These are phyloP conservation scores for Eristalis arbustorum DNA, from an alignment of 2,888 invertebrate genomes.

Conservation along the genomic window DNA sequence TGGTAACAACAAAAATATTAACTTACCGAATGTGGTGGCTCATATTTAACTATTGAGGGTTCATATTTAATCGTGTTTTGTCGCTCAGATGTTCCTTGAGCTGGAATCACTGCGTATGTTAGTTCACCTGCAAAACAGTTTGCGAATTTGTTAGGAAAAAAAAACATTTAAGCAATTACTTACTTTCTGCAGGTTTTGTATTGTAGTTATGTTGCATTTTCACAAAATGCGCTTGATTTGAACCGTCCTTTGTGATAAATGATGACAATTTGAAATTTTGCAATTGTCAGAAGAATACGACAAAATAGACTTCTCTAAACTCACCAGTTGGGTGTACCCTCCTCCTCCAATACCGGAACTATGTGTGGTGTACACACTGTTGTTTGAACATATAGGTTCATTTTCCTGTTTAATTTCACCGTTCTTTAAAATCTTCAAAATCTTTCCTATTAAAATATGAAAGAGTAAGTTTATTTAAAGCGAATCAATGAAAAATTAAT, in stretches of 20 bases:
- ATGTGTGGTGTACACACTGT: constrained; percentile 53
- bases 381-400: constrained; percentile 53
- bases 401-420: constrained; percentile 76
- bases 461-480: not conserved
- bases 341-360: constrained; percentile 57
- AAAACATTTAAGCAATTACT: constrained; percentile 49
- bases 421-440: constrained; percentile 77
- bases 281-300: not conserved
- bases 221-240: constrained; percentile 77
- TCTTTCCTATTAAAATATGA: constrained; percentile 74
- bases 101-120: constrained; percentile 76
- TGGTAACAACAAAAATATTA: too few relatives aligned
- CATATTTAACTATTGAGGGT: constrained; percentile 62
- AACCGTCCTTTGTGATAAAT: constrained; percentile 73
- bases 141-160: not conserved
- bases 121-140: constrained; percentile 73
- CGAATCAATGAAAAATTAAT: not conserved
- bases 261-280: constrained; percentile 23
- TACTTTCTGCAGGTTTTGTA: constrained; percentile 77
- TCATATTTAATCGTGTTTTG: constrained; percentile 72
- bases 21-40: constrained; percentile 68
- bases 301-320: constrained; percentile 44
- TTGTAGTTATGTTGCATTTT: constrained; percentile 77
- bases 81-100: constrained; percentile 72
- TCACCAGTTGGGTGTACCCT: constrained; percentile 69